Percentiles rank a stretch among this genome's conserved stretches.
Conservation (phyloP, 2,113 vertebrate species). For the Chiloscyllium plagiosum region DNA sequence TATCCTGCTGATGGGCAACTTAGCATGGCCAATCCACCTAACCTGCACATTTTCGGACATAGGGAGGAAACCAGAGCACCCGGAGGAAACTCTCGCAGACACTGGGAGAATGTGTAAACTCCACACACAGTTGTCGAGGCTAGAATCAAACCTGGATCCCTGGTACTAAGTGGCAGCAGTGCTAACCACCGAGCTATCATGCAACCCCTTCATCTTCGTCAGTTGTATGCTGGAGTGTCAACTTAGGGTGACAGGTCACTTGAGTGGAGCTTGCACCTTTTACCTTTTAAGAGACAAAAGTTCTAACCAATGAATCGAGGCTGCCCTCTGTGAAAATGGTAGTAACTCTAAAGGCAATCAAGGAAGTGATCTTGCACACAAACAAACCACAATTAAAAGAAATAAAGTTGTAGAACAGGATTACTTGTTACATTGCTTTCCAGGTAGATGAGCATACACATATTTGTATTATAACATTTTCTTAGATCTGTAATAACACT, state of each 20-base stretch:
- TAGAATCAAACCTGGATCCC: too few relatives aligned
- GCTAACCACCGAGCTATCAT: too few relatives aligned
- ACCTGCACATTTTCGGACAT: too few relatives aligned
- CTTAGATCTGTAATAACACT: background rate
- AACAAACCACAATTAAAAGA: background rate
- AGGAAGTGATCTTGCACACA: too few relatives aligned
- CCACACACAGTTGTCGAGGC: too few relatives aligned
- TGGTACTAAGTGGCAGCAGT: too few relatives aligned
- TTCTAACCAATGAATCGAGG: background rate
- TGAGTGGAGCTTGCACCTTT: background rate
- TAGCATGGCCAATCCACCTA: too few relatives aligned
- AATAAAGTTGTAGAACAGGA: background rate
- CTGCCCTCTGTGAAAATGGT: background rate
- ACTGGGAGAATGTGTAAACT: too few relatives aligned
- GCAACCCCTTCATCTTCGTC: background rate
- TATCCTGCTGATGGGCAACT: too few relatives aligned
- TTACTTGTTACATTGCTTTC: background rate
- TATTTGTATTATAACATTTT: background rate
- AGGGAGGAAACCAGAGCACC: too few relatives aligned
- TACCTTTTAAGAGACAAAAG: too few relatives aligned
- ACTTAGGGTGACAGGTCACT: background rate
- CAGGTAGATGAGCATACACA: background rate
- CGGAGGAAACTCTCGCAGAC: too few relatives aligned
- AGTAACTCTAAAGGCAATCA: background rate
- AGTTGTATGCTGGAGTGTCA: background rate